These are phyloP conservation scores for Heliconius eleuchia DNA, from an alignment of 1,140 invertebrate genomes.

Conservation along the genomic window DNA sequence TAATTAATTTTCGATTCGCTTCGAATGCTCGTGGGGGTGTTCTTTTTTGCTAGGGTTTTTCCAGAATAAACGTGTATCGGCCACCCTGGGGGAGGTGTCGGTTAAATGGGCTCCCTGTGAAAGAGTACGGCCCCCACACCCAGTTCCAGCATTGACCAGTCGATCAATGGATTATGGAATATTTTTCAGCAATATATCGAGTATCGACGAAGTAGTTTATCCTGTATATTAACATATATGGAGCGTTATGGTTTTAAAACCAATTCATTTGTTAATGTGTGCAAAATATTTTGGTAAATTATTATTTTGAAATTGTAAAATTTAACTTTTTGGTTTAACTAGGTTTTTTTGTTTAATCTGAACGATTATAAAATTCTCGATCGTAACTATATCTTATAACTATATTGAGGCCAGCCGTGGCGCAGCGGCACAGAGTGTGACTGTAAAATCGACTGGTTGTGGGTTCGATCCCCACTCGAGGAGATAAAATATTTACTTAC, in stretches of 20 bases:
- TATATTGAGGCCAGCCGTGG: no score
- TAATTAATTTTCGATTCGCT: conserved; percentile 73
- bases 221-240: neutral
- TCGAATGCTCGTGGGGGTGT: conserved; percentile 43
- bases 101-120: conserved; percentile 54
- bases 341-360: no score
- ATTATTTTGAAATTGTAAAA: no score
- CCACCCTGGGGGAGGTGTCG: conserved; percentile 38
- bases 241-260: no score
- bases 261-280: neutral
- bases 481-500: no score
- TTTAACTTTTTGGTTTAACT: no score
- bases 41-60: conserved; percentile 54
- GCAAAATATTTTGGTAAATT: neutral
- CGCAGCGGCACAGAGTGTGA: no score
- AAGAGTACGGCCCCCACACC: conserved; percentile 40
- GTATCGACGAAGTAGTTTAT: conserved; percentile 8
- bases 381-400: no score
- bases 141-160: conserved; percentile 52
- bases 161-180: conserved; percentile 69
- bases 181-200: conserved; percentile 48
- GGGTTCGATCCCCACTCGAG: no score
- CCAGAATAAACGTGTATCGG: conserved; percentile 60
- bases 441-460: no score
- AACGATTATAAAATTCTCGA: no score